These are phyloP conservation scores for Aradus depressus DNA, from an alignment of 2,888 invertebrate genomes.

Conservation along the genomic window DNA sequence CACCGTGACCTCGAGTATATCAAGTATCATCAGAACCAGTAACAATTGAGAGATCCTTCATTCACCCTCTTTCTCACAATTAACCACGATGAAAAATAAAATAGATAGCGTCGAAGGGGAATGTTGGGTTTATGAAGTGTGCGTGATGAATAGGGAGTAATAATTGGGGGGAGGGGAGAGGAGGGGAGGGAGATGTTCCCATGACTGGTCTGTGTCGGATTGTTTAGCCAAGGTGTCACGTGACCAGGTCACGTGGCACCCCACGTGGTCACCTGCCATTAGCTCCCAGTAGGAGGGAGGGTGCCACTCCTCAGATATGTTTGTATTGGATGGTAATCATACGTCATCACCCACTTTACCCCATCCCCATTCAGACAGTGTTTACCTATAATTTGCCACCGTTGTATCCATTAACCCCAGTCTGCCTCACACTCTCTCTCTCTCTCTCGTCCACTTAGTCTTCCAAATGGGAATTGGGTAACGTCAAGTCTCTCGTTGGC, in stretches of 20 bases:
- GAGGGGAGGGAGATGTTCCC: constrained; percentile 8
- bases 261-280: constrained; percentile 15
- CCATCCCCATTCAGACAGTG: neutral
- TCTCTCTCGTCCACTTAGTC: too few relatives aligned
- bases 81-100: too few relatives aligned
- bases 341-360: neutral
- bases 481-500: too few relatives aligned
- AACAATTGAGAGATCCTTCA: too few relatives aligned
- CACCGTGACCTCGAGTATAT: too few relatives aligned
- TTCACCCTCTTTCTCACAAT: too few relatives aligned
- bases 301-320: neutral
- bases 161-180: constrained; percentile 16
- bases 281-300: neutral
- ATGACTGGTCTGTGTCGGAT: constrained; percentile 14
- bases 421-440: too few relatives aligned
- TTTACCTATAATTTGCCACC: constrained; percentile 11
- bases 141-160: constrained; percentile 20
- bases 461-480: too few relatives aligned
- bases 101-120: constrained; percentile 1
- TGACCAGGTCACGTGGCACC: neutral
- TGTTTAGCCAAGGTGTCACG: too few relatives aligned
- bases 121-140: neutral
- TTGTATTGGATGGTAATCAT: neutral
- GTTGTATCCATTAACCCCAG: constrained; percentile 11
- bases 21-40: too few relatives aligned